Base-by-base conservation (phyloP, 2,888 invertebrate genomes). In the Orthosia incerta region DNA sequence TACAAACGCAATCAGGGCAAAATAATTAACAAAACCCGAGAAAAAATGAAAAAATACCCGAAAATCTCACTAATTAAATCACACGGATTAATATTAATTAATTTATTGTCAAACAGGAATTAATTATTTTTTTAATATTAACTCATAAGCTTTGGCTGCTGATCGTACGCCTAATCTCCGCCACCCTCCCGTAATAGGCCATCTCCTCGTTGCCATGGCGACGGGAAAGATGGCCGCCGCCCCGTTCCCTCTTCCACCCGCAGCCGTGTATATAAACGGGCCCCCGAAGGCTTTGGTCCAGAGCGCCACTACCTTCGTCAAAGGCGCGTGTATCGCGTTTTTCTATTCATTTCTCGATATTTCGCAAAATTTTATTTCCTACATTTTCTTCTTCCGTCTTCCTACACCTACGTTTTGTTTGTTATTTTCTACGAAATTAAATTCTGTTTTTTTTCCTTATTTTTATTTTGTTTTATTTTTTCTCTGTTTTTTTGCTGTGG, bases 171-270 rank as follows among this genome's bases (percentile, higher is more conserved):
- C 94, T 96, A 95, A 96, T 96, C 96, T 96, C 92, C 93, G 88
- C 95, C 95, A 95, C 95, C 95, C 95, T 94, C 92, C 92, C 92
- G 92, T 96, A 96, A 96, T 96, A 96, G 96, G 95, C 96, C 96
- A 96, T 96, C 96, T 96, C 96, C 95, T 93, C 89, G 94, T 96
- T 86, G 84, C 95, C 85, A 95, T 95, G 87, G 94, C 83, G 90
- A 96, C 95, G 88, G 88, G 87, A 94, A 96, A 96, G 94, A 96
- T 96, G 96, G 96, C 96, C 91, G 96, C 89, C 88, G 83, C 72
- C 80, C 89, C 91, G 91, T 92, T 91, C 90, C 86, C 91, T 86
- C 90, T 88, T 86, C 84, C 91, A 88, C 88, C 83, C 88, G 78
- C 88, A 67, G 85, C 79, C 85, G 87, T 82, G 91, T 95, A 95